phyloP scores from a whole-genome alignment of 2,888 invertebrate genomes.

The Harpalus rufipes region DNA sequence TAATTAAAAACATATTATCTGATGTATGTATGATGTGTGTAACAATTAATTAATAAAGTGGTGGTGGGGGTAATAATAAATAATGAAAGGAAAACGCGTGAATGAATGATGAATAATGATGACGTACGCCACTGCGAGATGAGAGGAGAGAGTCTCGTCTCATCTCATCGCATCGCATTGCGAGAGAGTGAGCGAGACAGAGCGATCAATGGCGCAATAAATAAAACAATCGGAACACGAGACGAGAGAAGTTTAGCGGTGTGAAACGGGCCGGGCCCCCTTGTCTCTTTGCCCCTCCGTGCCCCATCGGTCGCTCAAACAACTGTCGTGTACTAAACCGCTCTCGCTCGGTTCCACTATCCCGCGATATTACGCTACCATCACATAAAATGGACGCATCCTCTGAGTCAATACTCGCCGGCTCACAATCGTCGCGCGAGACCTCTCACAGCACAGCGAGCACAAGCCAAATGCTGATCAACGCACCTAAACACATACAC shows the following conservation, averaged over 20 bases:
- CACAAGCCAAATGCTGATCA: neutral
- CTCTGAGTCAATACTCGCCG: constrained; percentile 73
- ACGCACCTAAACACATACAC: neutral
- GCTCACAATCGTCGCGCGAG: constrained; percentile 43
- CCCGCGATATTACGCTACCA: constrained; percentile 75
- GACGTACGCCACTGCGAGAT: constrained; percentile 49
- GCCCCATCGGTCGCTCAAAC: constrained; percentile 75
- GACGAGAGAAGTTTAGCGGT: constrained; percentile 72
- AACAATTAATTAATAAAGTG: constrained; percentile 1
- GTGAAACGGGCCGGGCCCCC: constrained; percentile 73
- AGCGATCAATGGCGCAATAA: constrained; percentile 62
- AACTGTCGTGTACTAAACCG: constrained; percentile 76
- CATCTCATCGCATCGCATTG: too few relatives aligned
- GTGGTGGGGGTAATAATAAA: neutral
- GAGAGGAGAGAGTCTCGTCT: constrained; percentile 14
- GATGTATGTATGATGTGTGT: neutral
- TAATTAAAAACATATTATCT: too few relatives aligned
- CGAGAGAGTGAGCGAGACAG: constrained; percentile 44
- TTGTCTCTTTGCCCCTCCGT: constrained; percentile 69
- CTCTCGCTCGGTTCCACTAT: constrained; percentile 73
- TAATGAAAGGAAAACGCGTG: neutral
- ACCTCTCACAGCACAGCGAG: neutral
- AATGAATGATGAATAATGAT: constrained; percentile 46
- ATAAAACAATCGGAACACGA: constrained; percentile 65
- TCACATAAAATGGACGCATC: constrained; percentile 75